phyloP scores from a whole-genome alignment of 2,113 vertebrate species.

The Tachysurus vachellii region DNA sequence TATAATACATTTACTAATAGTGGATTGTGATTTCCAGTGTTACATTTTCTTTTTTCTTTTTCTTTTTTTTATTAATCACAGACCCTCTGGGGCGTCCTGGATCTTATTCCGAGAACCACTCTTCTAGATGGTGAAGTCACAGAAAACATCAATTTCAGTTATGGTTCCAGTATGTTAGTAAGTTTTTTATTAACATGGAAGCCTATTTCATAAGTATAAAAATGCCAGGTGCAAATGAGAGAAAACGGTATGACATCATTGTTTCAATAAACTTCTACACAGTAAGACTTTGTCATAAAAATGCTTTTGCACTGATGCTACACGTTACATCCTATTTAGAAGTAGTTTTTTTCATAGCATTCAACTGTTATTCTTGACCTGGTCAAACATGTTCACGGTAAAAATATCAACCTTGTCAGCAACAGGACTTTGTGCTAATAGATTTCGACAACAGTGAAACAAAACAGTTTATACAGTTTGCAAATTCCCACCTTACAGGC shows the following conservation, averaged over 20 bases:
- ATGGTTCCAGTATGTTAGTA: not conserved
- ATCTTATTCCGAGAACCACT: not conserved
- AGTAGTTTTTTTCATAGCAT: not conserved
- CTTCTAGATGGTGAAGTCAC: not conserved
- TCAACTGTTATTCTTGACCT: not conserved
- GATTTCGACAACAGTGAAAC: no score
- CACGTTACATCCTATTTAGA: not conserved
- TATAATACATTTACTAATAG: not conserved
- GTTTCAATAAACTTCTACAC: not conserved
- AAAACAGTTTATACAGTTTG: not conserved
- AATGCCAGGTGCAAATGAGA: slow-evolving; percentile 3
- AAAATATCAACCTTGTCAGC: not conserved
- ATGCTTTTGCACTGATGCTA: not conserved
- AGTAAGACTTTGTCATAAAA: not conserved
- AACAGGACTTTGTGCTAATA: not conserved
- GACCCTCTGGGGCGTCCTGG: not conserved
- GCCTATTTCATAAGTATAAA: not conserved
- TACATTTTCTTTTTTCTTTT: not conserved
- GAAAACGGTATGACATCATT: slow-evolving; percentile 4
- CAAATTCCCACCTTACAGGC: not conserved
- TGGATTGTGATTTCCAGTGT: not conserved
- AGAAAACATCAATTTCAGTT: not conserved
- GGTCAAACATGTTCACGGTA: not conserved
- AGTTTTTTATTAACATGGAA: not conserved
- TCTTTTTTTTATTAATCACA: not conserved